Evolutionary conservation across 2,797 vertebrate genomes (phyloP).

Genomic region (Sebastes cheni): DNA sequence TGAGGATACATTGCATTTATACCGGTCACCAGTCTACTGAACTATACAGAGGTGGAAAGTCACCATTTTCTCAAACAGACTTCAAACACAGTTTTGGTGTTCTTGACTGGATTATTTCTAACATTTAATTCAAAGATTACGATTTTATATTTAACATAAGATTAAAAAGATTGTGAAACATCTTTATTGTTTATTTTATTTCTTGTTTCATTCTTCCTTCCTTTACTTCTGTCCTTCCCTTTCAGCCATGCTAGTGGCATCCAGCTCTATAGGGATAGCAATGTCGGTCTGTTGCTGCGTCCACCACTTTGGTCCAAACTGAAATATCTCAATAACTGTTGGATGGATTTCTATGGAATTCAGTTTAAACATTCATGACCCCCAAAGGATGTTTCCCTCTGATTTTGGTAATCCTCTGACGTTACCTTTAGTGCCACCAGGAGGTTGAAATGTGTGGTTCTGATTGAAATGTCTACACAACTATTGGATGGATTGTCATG

Average conservation of each 20-base stretch:
- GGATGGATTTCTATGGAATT: neutral
- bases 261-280: neutral
- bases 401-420: neutral
- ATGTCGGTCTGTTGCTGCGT: neutral
- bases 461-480: neutral
- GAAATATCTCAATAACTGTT: neutral
- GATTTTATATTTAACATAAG: neutral
- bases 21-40: neutral
- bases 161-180: neutral
- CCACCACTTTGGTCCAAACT: neutral
- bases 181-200: no score
- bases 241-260: accelerated
- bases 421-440: neutral
- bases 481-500: neutral
- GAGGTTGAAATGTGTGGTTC: neutral
- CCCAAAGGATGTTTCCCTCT: neutral
- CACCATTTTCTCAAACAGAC: neutral
- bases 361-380: neutral
- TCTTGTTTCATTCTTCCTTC: no score
- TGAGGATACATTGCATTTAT: no score
- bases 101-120: neutral
- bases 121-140: neutral
- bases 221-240: no score
- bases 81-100: neutral
- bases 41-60: neutral